Base-by-base conservation (phyloP, 2,113 vertebrate species). In the Amphiprion percula region DNA sequence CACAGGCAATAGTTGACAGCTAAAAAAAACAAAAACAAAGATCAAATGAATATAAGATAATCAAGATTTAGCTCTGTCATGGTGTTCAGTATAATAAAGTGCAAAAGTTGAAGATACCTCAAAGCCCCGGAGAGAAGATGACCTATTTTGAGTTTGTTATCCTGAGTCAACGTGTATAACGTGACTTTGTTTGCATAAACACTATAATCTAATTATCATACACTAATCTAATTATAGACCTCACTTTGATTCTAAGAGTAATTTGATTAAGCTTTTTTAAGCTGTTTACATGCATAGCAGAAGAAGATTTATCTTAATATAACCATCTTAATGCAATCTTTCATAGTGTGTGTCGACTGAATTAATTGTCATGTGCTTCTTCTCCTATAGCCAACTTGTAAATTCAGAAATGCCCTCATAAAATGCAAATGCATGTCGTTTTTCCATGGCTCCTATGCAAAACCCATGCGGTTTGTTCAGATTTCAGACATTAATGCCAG, bases 171-270 rank as follows among this genome's bases (percentile, higher is more conserved):
- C 80, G 68, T 87, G 63, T 85, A 54, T 80, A 81, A 85, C 19
- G 49, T 68, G 74, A 82, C 76, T 83, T 88, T 90, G 85, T 92
- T 90, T 91, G 79, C 77, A 80, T 77, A 87, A 89, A 88, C 79
- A 80, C 58, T 28, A 52, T 83, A 85, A 91, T 89, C 81, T 69
- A 61, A 90, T 93, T 85, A 91, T 84, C 88, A 84, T 74, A 82
- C 75, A 75, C 83, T 91, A 91, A 91, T 91, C 87, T 78, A 88
- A 91, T 93, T 87, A 90, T 68, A 70, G 79, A 89, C 66, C 87
- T 76, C 68, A 74, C 76, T 89, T 86, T 88, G 71, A 89, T 79
- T 90, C 77, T 39, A 70, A 70, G 68, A 76, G 81, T 91, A 89
- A 90, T 91, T 90, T 90, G 70, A 91, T 90, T 90, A 90, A 84